Percentiles rank a stretch among this genome's conserved stretches.
Conservation (phyloP, 2,888 invertebrate genomes). For the Apodemia duryi region DNA sequence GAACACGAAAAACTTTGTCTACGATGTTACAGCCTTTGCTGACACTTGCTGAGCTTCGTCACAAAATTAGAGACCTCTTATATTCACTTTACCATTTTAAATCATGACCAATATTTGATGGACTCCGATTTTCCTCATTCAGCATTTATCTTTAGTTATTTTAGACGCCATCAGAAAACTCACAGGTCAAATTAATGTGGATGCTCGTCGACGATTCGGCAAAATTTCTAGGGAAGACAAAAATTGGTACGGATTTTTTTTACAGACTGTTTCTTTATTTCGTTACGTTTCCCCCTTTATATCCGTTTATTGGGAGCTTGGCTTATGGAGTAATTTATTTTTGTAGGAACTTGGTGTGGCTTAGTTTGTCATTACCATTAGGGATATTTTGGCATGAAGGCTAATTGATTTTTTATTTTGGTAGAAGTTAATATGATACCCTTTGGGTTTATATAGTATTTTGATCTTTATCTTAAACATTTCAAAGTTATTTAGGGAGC, state of each 20-base stretch:
- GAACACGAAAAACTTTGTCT: constrained; percentile 39
- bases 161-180: constrained; percentile 24
- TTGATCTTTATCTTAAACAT: no score
- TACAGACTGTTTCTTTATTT: constrained; percentile 63
- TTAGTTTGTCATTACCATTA: no score
- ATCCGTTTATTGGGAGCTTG: constrained; percentile 63
- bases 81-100: constrained; percentile 60
- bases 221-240: constrained; percentile 48
- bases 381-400: no score
- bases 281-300: constrained; percentile 46
- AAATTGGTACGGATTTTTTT: constrained; percentile 55
- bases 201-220: constrained; percentile 46
- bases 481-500: no score
- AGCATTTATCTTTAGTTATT: constrained; percentile 35
- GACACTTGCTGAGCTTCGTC: constrained; percentile 45
- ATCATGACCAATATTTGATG: constrained; percentile 41
- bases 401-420: no score
- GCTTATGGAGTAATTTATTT: constrained; percentile 59
- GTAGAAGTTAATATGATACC: no score
- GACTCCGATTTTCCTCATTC: constrained; percentile 36
- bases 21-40: constrained; percentile 41
- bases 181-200: constrained; percentile 46
- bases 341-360: constrained; percentile 36
- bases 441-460: no score
- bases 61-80: constrained; percentile 58